Evolutionary conservation across 2,113 vertebrate species (phyloP), one percentile per base, ranked within the genome.

Genomic region (Taxidea taxus): DNA sequence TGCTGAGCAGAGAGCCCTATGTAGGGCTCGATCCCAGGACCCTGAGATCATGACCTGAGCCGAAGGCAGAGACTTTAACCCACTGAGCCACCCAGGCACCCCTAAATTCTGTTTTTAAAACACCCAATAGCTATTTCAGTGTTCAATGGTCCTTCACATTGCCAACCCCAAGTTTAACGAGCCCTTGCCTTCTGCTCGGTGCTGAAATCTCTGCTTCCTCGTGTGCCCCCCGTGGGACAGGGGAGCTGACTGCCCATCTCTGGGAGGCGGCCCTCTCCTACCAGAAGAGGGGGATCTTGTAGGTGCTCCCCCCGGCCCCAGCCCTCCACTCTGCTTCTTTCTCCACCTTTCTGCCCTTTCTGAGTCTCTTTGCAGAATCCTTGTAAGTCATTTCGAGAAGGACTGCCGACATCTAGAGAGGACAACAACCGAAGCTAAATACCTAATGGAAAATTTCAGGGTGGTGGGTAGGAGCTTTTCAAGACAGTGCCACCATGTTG

Each of bases 181-280:
- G 37, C 42, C 18, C 25, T 29, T 60, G 25, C 15, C 75, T 87
- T 15, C 51, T 58, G 25, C 25, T 51, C 15, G 0, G 0, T 31
- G 34, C 10, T 7, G 9, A 29, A 56, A 77, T 72, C 2, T 21
- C 37, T 10, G 6, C 39, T n/a, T 60, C 56, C 81, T 80, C 44
- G 37, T 44, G 42, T 54, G 20, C n/a, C 34, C 0, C 0, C 0
- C 5, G 8, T 29, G 39, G 44, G 49, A 44, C 23, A 29, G 58
- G 42, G 27, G 4, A 16, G 64, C 15, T 29, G 37, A 72, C 7
- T 7, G 21, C 23, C 20, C 13, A 21, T 29, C 54, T 39, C 31
- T 10, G 10, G 0, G 3, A 0, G 23, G 34, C 18, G 20, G 31
- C 27, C 3, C 80, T 23, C 37, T 47, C 12, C 0, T 4, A 18